phyloP scores from a whole-genome alignment of 1,140 invertebrate genomes.

The Tetramorium parvispinum region DNA sequence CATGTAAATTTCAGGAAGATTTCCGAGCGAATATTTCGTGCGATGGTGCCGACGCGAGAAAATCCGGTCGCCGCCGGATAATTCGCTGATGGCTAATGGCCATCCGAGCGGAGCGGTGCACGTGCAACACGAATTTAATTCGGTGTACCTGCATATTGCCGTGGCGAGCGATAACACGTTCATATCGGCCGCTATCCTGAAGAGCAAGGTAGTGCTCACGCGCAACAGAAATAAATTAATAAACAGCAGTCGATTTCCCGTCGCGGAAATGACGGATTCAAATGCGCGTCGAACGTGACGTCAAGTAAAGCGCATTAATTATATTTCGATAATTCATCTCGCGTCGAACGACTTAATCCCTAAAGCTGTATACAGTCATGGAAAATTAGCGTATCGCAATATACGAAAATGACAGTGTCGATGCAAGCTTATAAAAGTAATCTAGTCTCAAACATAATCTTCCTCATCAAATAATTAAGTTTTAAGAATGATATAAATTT shows the following conservation, averaged over 20 bases:
- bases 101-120: slow-evolving; percentile 48
- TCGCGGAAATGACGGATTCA: not conserved
- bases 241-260: slow-evolving; percentile 21
- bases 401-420: not conserved
- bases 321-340: not conserved
- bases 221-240: slow-evolving; percentile 29
- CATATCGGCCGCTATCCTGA: not conserved
- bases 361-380: not conserved
- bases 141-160: slow-evolving; percentile 60
- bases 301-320: slow-evolving; percentile 18
- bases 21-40: slow-evolving; percentile 63
- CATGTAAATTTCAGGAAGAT: slow-evolving; percentile 75
- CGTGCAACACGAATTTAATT: slow-evolving; percentile 69
- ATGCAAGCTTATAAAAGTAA: not conserved
- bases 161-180: slow-evolving; percentile 43
- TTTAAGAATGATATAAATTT: not conserved
- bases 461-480: not conserved
- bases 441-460: not conserved
- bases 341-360: not conserved
- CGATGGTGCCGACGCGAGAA: slow-evolving; percentile 58
- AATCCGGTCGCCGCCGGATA: slow-evolving; percentile 63
- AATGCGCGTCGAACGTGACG: not conserved
- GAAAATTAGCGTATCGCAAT: not conserved
- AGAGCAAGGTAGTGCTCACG: slow-evolving; percentile 7
- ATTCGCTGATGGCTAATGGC: slow-evolving; percentile 73